These are phyloP conservation scores for Athalia cordata DNA, from an alignment of 2,888 invertebrate genomes.

Conservation along the genomic window DNA sequence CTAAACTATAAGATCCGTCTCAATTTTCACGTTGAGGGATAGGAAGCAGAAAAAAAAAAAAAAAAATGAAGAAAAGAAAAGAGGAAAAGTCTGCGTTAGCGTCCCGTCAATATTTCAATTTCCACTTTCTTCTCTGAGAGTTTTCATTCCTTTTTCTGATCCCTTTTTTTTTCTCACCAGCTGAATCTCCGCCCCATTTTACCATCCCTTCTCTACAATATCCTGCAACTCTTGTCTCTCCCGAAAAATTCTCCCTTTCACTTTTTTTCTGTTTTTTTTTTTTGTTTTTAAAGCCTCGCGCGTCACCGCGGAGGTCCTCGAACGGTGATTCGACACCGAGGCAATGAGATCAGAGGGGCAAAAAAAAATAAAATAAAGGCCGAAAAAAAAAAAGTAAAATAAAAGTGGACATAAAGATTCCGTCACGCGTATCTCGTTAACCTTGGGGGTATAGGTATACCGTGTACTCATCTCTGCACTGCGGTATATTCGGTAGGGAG, in stretches of 20 bases:
- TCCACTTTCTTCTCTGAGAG: conserved; percentile 9
- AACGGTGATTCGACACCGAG: conserved; percentile 37
- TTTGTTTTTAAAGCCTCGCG: neutral
- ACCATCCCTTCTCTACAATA: neutral
- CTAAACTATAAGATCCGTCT: conserved; percentile 2
- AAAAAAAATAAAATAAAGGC: neutral
- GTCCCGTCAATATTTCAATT: conserved; percentile 36
- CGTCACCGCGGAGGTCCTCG: conserved; percentile 21
- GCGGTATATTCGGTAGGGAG: neutral
- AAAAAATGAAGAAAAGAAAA: neutral
- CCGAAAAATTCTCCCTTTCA: neutral
- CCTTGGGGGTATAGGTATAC: conserved; percentile 7
- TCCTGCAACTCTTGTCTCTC: neutral
- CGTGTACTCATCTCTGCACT: neutral
- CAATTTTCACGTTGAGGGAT: neutral
- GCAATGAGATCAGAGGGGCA: conserved; percentile 17
- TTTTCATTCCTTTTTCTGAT: neutral
- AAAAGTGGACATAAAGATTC: neutral
- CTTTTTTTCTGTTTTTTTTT: neutral
- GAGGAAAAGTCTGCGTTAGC: conserved; percentile 5
- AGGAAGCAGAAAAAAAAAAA: neutral
- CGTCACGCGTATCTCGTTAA: conserved; percentile 32
- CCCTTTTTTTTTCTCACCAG: neutral
- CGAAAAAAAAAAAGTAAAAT: neutral
- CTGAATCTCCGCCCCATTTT: neutral